Percentiles rank a stretch among this genome's conserved stretches.
Conservation (phyloP, 2,797 vertebrate genomes). For the Tamandua tetradactyla region DNA sequence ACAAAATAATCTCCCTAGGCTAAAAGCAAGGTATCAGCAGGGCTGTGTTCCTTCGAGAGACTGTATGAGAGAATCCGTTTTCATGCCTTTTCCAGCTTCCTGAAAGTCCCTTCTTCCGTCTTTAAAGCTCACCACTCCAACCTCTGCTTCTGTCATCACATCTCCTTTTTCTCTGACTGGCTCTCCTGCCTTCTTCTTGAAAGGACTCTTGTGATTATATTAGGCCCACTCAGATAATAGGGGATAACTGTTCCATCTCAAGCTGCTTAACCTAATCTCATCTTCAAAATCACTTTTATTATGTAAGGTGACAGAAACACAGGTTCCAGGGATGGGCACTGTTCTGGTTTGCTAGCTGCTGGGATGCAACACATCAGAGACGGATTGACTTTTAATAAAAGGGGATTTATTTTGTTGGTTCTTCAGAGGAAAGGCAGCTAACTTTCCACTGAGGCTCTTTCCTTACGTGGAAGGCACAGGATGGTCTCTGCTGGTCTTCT, state of each 20-base stretch:
- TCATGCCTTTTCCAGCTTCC: neutral
- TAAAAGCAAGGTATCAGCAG: neutral
- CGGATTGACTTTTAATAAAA: too few relatives aligned
- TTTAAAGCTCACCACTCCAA: neutral
- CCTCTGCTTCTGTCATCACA: neutral
- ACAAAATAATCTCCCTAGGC: neutral
- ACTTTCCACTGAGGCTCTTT: too few relatives aligned
- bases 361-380: too few relatives aligned
- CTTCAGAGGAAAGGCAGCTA: too few relatives aligned
- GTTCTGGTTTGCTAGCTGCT: too few relatives aligned
- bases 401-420: too few relatives aligned
- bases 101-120: neutral
- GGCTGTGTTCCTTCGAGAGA: neutral
- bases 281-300: neutral
- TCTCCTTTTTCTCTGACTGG: neutral
- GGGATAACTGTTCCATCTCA: neutral
- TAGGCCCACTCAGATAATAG: neutral
- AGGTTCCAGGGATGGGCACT: neutral
- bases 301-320: neutral
- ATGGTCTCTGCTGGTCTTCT: too few relatives aligned
- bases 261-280: constrained; percentile 28
- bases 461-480: too few relatives aligned
- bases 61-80: neutral
- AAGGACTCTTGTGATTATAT: neutral
- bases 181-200: neutral